These are phyloP conservation scores for Agriopis aurantiaria DNA, from an alignment of 2,888 invertebrate species.

Conservation along the genomic window DNA sequence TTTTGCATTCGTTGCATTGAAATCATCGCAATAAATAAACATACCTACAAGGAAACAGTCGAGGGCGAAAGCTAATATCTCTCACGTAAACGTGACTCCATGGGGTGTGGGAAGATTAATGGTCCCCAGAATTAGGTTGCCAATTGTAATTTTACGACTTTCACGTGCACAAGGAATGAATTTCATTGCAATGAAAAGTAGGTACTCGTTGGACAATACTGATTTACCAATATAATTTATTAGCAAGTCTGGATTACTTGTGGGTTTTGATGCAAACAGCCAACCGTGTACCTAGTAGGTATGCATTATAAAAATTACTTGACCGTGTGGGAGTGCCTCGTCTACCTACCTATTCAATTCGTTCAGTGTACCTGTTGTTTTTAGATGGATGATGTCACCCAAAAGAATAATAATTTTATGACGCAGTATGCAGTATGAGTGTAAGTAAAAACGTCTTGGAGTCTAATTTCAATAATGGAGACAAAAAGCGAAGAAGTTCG, in stretches of 20 bases:
- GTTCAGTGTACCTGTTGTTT: conserved; percentile 2
- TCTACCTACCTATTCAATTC: background rate
- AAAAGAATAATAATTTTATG: conserved; percentile 13
- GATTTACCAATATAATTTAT: background rate
- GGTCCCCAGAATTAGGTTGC: conserved; percentile 58
- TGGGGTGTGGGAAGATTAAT: conserved; percentile 62
- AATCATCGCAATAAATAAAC: background rate
- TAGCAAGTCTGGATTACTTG: background rate
- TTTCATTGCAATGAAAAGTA: background rate
- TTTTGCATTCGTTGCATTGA: background rate
- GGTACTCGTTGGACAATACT: background rate
- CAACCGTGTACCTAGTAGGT: no score
- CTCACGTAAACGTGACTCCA: conserved; percentile 44
- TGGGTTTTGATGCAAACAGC: no score
- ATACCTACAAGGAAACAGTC: background rate
- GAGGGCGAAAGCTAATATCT: conserved; percentile 24
- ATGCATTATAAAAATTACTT: no score
- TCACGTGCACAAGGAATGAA: conserved; percentile 9
- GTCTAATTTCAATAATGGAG: conserved; percentile 60
- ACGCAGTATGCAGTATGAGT: conserved; percentile 13
- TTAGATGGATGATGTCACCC: conserved; percentile 37
- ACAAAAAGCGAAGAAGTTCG: conserved; percentile 70
- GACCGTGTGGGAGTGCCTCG: background rate
- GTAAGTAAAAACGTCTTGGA: conserved; percentile 44
- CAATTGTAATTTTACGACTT: conserved; percentile 39